Conservation (phyloP, 2,888 invertebrate genomes). For the Aethes cnicana region DNA sequence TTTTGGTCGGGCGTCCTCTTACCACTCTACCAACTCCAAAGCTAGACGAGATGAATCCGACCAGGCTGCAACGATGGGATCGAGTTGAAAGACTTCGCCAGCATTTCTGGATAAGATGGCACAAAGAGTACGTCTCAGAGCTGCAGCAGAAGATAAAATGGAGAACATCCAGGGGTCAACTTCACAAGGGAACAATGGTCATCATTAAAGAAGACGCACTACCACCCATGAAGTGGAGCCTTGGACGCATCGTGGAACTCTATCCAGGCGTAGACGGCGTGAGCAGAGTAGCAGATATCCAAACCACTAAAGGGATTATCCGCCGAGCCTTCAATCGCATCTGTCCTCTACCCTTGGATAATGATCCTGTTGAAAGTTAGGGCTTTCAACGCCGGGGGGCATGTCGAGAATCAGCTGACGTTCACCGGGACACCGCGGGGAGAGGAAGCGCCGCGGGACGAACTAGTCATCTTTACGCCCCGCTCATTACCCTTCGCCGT, state of each 20-base stretch:
- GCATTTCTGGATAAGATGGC: conserved; percentile 16
- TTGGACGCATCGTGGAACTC: no score
- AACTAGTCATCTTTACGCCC: no score
- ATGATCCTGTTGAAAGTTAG: conserved; percentile 1
- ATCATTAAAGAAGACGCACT: conserved; percentile 4
- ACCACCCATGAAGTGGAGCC: conserved; percentile 25
- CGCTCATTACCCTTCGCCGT: no score
- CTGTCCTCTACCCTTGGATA: conserved; percentile 1
- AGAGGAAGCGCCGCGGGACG: no score
- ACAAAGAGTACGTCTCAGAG: conserved; percentile 11
- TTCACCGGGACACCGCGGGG: no score
- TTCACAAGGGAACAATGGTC: neutral
- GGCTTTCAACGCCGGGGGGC: conserved; percentile 13
- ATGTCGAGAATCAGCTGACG: neutral
- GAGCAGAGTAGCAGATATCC: neutral
- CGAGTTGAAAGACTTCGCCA: no score
- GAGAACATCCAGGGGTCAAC: neutral
- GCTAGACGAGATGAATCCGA: no score
- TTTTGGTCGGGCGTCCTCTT: no score
- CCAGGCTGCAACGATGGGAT: no score
- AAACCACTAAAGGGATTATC: neutral
- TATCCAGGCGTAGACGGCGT: no score
- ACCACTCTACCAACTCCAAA: no score
- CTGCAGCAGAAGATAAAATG: conserved; percentile 32
- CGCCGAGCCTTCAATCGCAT: conserved; percentile 1